These are phyloP conservation scores for Deilephila porcellus DNA, from an alignment of 2,888 invertebrate species.

Conservation along the genomic window DNA sequence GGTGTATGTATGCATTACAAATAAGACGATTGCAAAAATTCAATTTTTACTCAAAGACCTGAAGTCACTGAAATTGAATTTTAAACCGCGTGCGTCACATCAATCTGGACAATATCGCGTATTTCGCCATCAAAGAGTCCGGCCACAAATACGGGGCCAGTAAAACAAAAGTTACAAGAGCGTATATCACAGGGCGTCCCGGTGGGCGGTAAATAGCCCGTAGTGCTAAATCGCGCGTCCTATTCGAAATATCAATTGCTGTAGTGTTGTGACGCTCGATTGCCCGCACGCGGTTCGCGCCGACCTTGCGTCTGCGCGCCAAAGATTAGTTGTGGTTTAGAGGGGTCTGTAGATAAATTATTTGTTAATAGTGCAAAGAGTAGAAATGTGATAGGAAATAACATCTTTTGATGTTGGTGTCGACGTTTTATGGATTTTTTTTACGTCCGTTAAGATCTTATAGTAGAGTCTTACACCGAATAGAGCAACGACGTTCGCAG, in stretches of 20 bases:
- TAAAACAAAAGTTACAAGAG: conserved; percentile 59
- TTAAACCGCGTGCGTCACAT: neutral
- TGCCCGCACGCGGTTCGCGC: conserved; percentile 60
- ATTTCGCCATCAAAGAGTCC: neutral
- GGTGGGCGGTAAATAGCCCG: conserved; percentile 78
- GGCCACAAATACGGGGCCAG: conserved; percentile 28
- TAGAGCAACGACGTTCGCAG: too few species aligned
- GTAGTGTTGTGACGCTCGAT: conserved; percentile 69
- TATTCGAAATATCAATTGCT: conserved; percentile 73
- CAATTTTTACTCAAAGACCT: neutral
- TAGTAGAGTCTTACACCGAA: too few species aligned
- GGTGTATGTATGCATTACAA: too few species aligned
- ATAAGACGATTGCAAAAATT: too few species aligned
- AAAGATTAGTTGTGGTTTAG: conserved; percentile 45
- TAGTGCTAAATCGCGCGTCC: conserved; percentile 79
- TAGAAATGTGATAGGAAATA: too few species aligned
- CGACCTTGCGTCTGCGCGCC: conserved; percentile 45
- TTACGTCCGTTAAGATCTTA: too few species aligned
- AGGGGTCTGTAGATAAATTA: neutral
- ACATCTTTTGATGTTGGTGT: too few species aligned
- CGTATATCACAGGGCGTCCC: conserved; percentile 51
- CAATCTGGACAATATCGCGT: neutral
- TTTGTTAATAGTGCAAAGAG: too few species aligned
- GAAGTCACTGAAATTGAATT: neutral
- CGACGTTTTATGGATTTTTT: too few species aligned